Evolutionary conservation across 2,113 vertebrate genomes (phyloP).

Genomic region (Hepsetus odoe): DNA sequence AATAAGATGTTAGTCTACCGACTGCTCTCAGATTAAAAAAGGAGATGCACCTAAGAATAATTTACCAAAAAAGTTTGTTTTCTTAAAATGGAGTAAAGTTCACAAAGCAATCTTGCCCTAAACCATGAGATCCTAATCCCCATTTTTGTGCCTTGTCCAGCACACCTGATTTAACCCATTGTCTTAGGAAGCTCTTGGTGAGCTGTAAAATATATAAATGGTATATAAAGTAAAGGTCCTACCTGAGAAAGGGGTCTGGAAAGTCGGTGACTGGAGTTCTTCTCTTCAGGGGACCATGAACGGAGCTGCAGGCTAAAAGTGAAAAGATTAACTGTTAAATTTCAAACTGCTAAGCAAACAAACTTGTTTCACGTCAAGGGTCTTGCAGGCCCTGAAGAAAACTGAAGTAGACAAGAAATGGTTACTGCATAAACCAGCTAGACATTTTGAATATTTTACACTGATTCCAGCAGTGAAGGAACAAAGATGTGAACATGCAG

Average conservation of each 20-base stretch:
- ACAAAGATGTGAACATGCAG: neutral
- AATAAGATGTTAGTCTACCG: neutral
- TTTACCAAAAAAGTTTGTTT: neutral
- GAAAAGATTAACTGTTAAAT: neutral
- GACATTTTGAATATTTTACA: neutral
- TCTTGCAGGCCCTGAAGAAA: neutral
- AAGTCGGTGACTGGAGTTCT: slow-evolving; percentile 60
- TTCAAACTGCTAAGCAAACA: neutral
- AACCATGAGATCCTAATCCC: too few species aligned
- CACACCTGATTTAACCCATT: too few species aligned
- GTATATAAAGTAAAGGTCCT: slow-evolving; percentile 30
- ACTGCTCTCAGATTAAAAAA: neutral
- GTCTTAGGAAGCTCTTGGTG: too few species aligned
- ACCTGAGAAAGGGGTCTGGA: slow-evolving; percentile 78
- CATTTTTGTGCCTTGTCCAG: too few species aligned
- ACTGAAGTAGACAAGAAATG: neutral
- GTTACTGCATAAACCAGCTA: neutral
- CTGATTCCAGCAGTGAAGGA: neutral
- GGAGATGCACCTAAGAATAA: neutral
- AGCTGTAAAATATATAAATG: too few species aligned
- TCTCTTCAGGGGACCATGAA: slow-evolving; percentile 77
- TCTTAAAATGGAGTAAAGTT: neutral
- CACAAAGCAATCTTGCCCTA: too few species aligned
- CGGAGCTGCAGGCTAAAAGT: slow-evolving; percentile 66
- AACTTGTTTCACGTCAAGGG: neutral